Evolutionary conservation across 2,113 vertebrate genomes (phyloP).

Genomic region (Rhinopomastus cyanomelas): DNA sequence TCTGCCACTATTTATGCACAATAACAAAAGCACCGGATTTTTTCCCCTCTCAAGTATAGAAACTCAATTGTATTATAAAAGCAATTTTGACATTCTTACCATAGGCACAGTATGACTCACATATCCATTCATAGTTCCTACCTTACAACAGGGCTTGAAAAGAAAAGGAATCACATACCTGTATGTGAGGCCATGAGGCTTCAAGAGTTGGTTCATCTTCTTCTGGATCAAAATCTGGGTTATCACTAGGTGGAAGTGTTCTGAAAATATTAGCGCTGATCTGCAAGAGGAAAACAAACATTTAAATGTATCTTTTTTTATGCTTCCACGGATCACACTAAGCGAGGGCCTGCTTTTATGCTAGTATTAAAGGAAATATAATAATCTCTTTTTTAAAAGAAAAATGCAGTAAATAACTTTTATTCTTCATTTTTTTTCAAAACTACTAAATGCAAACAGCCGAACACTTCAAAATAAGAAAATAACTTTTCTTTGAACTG

Average conservation of each 20-base stretch:
- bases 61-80: not conserved
- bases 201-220: constrained; percentile 98
- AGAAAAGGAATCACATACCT: constrained; percentile 74
- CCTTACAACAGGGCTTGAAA: not conserved
- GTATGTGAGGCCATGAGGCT: constrained; percentile 97
- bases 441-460: not conserved
- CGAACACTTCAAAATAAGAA: not conserved
- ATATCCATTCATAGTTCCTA: not conserved
- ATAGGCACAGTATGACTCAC: not conserved
- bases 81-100: not conserved
- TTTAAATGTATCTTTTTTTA: not conserved
- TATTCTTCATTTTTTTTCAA: not conserved
- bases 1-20: not conserved
- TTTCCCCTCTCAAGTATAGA: not conserved
- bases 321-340: not conserved
- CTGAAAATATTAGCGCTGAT: constrained; percentile 95
- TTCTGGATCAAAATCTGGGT: constrained; percentile 98
- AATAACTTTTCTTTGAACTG: not conserved
- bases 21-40: not conserved
- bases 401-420: not conserved
- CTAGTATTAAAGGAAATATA: not conserved
- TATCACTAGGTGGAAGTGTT: constrained; percentile 96
- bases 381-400: not conserved
- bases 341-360: not conserved
- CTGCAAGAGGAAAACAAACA: constrained; percentile 74